Base-by-base conservation (phyloP, 2,797 vertebrate genomes). In the Gallinago nigripennis region DNA sequence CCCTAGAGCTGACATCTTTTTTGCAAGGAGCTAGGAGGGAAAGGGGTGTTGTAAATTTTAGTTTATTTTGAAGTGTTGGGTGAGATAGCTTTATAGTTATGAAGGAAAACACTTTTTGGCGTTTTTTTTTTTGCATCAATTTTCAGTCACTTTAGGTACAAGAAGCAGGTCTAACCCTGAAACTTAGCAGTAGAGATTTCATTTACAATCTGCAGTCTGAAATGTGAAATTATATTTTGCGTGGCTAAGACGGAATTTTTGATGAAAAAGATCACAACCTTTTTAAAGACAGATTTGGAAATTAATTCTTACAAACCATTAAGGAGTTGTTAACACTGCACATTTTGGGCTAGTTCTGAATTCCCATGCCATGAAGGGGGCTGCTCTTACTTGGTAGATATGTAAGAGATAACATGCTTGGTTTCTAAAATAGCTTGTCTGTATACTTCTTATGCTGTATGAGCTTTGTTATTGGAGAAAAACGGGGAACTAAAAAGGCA, bases 21-120 rank as follows among this genome's bases (percentile, higher is more conserved):
- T 60, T 58, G 15, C 3, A 8, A n/a, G 4, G 8, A 46, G 23
- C 24, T 9, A 10, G 6, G 39, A 24, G 1, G 1, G 2, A 8
- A 23, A 3, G 2, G 8, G 11, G 2, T 6, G 3, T 6, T 84
- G 5, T 75, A 75, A 50, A 72, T 57, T 65, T 85, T n/a, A 31
- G 19, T 61, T 61, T 56, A 35, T 86, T 31, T 72, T 90, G 31
- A 66, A 81, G 48, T 31, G 12, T 3, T 84, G 35, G 37, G 35
- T 71, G 43, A 83, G 25, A 45, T 2, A 83, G 13, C 14, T 48
- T 25, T 56, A 46, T 3, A 30, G 12, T 43, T 57, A n/a, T 68
- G 85, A 63, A 82, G 46, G 53, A 81, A 83, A 43, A 1, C 9
- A 23, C 12, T 2, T 8, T 14, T 20, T n/a, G 37, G 37, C 10